Evolutionary conservation across 2,113 vertebrate species (phyloP).

Genomic region (Mormyrus lacerda): DNA sequence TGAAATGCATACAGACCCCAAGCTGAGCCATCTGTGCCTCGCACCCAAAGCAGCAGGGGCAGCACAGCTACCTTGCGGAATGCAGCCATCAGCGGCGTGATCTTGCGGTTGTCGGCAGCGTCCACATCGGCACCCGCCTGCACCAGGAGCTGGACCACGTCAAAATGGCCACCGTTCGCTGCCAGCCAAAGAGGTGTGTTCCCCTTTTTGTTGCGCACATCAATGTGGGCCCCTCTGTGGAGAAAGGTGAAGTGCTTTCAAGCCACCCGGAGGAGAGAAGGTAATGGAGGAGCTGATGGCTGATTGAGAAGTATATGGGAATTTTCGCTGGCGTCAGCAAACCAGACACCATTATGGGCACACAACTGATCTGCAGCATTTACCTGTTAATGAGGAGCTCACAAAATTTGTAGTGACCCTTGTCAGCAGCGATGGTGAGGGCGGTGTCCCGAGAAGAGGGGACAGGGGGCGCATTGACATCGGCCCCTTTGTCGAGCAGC

Average conservation of each 20-base stretch:
- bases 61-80: constrained; percentile 86
- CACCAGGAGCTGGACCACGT: constrained; percentile 92
- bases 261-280: background rate
- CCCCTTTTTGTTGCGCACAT: constrained; percentile 97
- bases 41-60: background rate
- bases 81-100: constrained; percentile 95
- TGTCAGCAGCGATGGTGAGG: constrained; percentile 96
- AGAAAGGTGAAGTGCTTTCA: background rate
- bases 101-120: constrained; percentile 94
- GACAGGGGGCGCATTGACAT: constrained; percentile 95
- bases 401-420: constrained; percentile 99
- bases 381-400: constrained; percentile 95
- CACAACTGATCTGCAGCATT: background rate
- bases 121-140: constrained; percentile 94
- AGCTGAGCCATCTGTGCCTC: background rate
- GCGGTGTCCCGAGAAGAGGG: constrained; percentile 97
- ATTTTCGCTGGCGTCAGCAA: background rate
- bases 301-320: background rate
- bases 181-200: constrained; percentile 97
- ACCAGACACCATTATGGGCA: background rate
- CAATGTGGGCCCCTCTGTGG: constrained; percentile 87
- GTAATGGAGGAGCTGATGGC: background rate
- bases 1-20: background rate
- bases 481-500: constrained; percentile 94
- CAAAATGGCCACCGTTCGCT: constrained; percentile 92